These are phyloP conservation scores for Melopsittacus undulatus DNA, from an alignment of 2,797 vertebrate species.

Conservation along the genomic window DNA sequence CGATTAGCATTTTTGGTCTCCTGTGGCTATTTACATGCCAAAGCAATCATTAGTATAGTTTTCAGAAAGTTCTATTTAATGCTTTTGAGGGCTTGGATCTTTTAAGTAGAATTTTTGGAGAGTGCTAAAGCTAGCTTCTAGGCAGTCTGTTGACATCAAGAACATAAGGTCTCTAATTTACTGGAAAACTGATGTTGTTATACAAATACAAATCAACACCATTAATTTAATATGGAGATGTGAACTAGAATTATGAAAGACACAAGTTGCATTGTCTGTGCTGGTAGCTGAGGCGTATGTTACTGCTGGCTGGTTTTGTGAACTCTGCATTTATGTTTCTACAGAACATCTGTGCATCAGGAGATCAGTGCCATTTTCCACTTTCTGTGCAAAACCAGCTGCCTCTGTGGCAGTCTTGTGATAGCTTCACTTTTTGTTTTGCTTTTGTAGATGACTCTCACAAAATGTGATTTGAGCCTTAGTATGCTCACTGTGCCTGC, in stretches of 20 bases:
- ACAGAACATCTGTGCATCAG: not conserved
- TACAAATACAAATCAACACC: slow-evolving; percentile 33
- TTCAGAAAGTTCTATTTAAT: not conserved
- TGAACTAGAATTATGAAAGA: not conserved
- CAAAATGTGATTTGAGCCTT: not conserved
- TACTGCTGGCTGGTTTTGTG: not conserved
- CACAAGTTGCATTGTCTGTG: not conserved
- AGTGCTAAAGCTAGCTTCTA: not conserved
- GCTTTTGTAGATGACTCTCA: not conserved
- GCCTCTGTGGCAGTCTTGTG: not conserved
- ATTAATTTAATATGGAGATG: slow-evolving; percentile 8
- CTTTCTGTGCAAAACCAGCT: not conserved
- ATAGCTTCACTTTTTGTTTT: not conserved
- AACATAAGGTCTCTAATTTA: slow-evolving; percentile 30
- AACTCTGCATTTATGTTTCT: not conserved
- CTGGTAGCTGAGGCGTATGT: not conserved
- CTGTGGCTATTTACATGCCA: slow-evolving; percentile 23
- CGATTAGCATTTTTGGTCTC: not conserved
- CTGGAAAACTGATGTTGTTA: not conserved
- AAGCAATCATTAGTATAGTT: not conserved
- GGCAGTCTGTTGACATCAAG: not conserved
- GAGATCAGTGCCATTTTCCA: not conserved
- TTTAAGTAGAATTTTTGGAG: slow-evolving; percentile 6
- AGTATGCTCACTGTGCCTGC: not conserved
- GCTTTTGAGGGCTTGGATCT: not conserved